Conservation (phyloP, 2,113 vertebrate genomes). For the Nannobrachium achirus region DNA sequence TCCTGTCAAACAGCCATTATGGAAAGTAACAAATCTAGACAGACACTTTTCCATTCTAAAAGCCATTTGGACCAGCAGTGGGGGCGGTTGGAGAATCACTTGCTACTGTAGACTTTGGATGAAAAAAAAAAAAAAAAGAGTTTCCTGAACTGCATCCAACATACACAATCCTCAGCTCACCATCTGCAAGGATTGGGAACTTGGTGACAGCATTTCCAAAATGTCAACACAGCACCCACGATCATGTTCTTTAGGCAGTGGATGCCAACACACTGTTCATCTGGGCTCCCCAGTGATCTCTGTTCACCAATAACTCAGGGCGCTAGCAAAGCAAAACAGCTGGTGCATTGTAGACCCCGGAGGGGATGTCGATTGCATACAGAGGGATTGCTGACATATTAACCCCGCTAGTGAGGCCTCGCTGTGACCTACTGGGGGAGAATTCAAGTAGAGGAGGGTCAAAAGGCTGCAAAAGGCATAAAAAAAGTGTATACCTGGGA, state of each 20-base stretch:
- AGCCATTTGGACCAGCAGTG: too few relatives aligned
- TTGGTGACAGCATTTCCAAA: background rate
- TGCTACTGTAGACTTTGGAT: too few relatives aligned
- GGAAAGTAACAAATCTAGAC: too few relatives aligned
- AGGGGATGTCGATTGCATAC: conserved; percentile 11
- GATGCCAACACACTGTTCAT: conserved; percentile 30
- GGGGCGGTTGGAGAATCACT: too few relatives aligned
- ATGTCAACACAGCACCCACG: conserved; percentile 12
- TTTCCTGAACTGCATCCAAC: too few relatives aligned
- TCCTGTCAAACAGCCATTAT: too few relatives aligned
- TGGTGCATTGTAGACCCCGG: conserved; percentile 5
- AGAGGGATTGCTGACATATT: conserved; percentile 36
- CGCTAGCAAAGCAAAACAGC: background rate
- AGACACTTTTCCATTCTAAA: too few relatives aligned
- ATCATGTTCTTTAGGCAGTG: conserved; percentile 44
- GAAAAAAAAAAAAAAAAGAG: too few relatives aligned
- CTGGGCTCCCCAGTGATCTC: conserved; percentile 41
- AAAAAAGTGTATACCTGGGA: too few relatives aligned
- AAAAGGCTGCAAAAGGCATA: too few relatives aligned
- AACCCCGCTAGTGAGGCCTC: conserved; percentile 28
- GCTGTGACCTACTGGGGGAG: background rate
- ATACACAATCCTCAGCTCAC: too few relatives aligned
- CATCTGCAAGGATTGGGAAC: too few relatives aligned
- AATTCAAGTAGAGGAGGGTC: background rate
- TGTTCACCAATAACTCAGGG: conserved; percentile 51